Base-by-base conservation (phyloP, 2,113 vertebrate species). In the Acanthochromis polyacanthus region DNA sequence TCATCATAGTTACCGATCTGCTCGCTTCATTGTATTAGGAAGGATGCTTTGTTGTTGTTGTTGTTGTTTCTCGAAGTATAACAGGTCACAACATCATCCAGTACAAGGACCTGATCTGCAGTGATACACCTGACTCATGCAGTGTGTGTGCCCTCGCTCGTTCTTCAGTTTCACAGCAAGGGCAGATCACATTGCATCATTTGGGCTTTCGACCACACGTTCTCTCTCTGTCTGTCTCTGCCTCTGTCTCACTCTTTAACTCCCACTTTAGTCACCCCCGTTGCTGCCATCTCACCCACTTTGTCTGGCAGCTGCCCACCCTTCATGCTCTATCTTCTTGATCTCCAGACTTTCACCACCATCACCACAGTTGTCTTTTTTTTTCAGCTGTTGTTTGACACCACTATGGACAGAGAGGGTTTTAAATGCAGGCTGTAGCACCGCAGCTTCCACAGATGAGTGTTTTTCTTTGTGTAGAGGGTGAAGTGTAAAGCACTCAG, bases 261-360 rank as follows among this genome's bases (percentile, higher is more conserved):
- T 65, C 75, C 56, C 64, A 50, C 52, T 63, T 75, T 10, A 19
- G 32, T 82, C 84, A 78, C 80, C 78, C 57, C 32, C 48, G 45
- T 46, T 69, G 65, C 63, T 48, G 53, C 75, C 72, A 58, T 46
- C 58, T 84, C 55, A 2, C 80, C 69, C 71, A 80, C 82, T 63
- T 61, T 58, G 75, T 79, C 88, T 87, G 63, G 78, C 66, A 78
- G 64, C 58, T 74, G 82, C 67, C 57, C 76, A 82, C 82, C 50
- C n/a, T 62, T 69, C 57, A 70, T 73, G 45, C 70, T 53, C 28
- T 4, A 6, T 28, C 51, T 68, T 62, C 55, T 66, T 60, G 38
- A 70, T 69, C 69, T 71, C 15, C 28, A 66, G 56, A 51, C 38
- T 67, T 82, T 68, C 43, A 57, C 50, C 36, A 20, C 55, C 36